Evolutionary conservation across 2,113 vertebrate species (phyloP).

Genomic region (Pygoscelis adeliae): DNA sequence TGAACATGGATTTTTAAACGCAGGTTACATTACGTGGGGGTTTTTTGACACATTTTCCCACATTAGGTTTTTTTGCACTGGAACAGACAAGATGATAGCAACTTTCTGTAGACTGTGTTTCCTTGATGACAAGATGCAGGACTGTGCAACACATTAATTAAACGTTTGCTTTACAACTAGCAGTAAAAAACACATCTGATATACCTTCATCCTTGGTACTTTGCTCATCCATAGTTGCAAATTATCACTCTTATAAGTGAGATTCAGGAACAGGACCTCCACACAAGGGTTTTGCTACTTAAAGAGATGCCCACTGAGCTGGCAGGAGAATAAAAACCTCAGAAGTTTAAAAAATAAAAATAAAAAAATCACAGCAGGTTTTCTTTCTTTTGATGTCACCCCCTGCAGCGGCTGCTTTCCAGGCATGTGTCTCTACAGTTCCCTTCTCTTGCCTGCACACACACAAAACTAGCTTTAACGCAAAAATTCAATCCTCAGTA

Average conservation of each 20-base stretch:
- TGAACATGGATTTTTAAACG: not conserved
- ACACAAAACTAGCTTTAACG: not conserved
- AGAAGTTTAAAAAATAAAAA: not conserved
- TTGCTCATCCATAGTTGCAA: not conserved
- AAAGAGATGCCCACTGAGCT: not conserved
- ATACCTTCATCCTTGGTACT: not conserved
- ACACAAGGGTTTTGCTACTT: not conserved
- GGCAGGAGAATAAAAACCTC: not conserved
- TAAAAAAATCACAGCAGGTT: not conserved
- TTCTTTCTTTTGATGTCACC: not conserved
- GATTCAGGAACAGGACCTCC: not conserved
- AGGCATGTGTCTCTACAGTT: not conserved
- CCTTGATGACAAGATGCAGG: not conserved
- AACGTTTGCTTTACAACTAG: not conserved
- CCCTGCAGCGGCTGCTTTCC: not conserved
- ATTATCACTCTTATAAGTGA: not conserved
- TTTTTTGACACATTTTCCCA: not conserved
- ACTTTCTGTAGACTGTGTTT: not conserved
- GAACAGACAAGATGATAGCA: not conserved
- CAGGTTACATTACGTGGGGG: not conserved
- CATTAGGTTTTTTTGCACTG: not conserved
- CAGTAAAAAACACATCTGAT: not conserved
- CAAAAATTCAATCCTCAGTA: not conserved
- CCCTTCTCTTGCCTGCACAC: not conserved
- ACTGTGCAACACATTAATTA: not conserved